Percentiles rank a stretch among this genome's conserved stretches.
phyloP scores from a whole-genome alignment of 2,888 invertebrate species.

The Ophion slaviceki region DNA sequence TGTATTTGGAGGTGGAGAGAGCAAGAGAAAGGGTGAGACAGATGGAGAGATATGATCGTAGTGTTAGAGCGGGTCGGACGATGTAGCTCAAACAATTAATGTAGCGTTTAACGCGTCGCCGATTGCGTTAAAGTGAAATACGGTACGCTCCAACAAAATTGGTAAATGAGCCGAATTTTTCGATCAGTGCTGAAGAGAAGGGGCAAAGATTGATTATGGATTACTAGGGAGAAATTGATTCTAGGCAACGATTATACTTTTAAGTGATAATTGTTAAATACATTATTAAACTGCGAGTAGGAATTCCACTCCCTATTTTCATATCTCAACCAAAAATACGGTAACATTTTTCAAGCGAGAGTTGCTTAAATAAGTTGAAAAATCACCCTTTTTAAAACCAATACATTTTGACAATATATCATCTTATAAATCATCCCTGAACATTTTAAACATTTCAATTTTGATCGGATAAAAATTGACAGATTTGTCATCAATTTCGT shows the following conservation, averaged over 20 bases:
- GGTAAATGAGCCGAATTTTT: conserved; percentile 51
- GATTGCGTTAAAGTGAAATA: conserved; percentile 7
- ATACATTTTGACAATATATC: too few species aligned
- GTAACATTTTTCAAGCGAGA: too few species aligned
- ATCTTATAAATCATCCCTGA: too few species aligned
- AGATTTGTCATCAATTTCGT: too few species aligned
- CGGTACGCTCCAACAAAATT: conserved; percentile 26
- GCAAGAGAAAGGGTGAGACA: neutral
- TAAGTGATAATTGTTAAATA: neutral
- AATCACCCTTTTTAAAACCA: too few species aligned
- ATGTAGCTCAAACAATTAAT: conserved; percentile 45
- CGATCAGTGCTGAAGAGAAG: conserved; percentile 30
- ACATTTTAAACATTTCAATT: too few species aligned
- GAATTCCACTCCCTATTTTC: neutral
- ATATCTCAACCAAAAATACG: neutral
- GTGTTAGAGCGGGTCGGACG: conserved; percentile 35
- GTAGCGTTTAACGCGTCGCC: conserved; percentile 1
- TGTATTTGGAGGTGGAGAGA: neutral
- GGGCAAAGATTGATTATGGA: conserved; percentile 25
- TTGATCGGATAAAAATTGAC: too few species aligned
- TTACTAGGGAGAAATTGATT: conserved; percentile 22
- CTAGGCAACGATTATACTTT: neutral
- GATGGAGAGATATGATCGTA: neutral
- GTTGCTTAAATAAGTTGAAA: too few species aligned
- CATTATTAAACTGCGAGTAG: neutral